phyloP scores from a whole-genome alignment of 1,140 invertebrate genomes.

The Zaprionus vittiger region DNA sequence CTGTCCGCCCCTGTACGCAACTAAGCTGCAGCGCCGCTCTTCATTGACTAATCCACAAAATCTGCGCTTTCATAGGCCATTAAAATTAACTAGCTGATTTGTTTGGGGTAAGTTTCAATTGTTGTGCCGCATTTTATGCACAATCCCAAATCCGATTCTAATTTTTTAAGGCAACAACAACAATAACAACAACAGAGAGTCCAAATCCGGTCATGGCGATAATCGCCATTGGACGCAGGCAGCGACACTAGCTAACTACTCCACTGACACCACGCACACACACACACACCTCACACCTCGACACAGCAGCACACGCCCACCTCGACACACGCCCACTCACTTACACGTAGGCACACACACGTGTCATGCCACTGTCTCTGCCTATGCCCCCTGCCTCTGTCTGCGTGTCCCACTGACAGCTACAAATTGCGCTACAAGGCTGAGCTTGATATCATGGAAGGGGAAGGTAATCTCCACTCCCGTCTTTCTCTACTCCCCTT shows the following conservation, averaged over 20 bases:
- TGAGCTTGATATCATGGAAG: slow-evolving; percentile 38
- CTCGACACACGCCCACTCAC: slow-evolving; percentile 53
- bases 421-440: slow-evolving; percentile 75
- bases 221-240: slow-evolving; percentile 61
- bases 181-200: slow-evolving; percentile 19
- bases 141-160: slow-evolving; percentile 71
- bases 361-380: slow-evolving; percentile 56
- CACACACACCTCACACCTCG: slow-evolving; percentile 31
- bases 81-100: slow-evolving; percentile 73
- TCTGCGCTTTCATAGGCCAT: slow-evolving; percentile 75
- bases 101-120: slow-evolving; percentile 34
- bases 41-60: slow-evolving; percentile 65
- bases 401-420: slow-evolving; percentile 69
- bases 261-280: slow-evolving; percentile 60
- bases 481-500: too few species aligned
- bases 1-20: too few species aligned
- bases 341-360: slow-evolving; percentile 46
- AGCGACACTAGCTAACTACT: slow-evolving; percentile 61
- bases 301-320: slow-evolving; percentile 46
- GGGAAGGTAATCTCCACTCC: not conserved
- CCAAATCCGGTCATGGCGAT: slow-evolving; percentile 55
- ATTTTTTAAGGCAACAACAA: slow-evolving; percentile 50
- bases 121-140: slow-evolving; percentile 59
- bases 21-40: slow-evolving; percentile 13
- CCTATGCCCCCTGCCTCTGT: slow-evolving; percentile 25